Evolutionary conservation across 2,113 vertebrate species (phyloP).

Genomic region (Nanorana parkeri): DNA sequence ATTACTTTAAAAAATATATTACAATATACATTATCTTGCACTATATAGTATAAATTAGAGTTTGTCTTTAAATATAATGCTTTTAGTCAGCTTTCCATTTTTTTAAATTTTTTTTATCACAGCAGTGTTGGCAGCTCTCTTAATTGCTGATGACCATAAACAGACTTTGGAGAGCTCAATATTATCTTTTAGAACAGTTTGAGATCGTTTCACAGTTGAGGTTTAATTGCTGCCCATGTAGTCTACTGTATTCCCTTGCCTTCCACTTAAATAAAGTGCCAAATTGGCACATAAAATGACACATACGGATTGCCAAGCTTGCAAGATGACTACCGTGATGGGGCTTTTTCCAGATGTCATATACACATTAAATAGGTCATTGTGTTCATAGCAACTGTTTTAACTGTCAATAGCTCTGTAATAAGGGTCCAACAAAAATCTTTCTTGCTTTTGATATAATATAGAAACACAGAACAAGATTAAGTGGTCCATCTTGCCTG

Average conservation of each 20-base stretch:
- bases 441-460: no score
- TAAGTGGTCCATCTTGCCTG: no score
- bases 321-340: neutral
- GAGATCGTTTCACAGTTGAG: constrained; percentile 11
- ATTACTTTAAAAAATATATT: no score
- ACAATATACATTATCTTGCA: no score
- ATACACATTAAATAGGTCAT: constrained; percentile 27
- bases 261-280: neutral
- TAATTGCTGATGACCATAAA: neutral
- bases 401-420: no score
- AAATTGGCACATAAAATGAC: constrained; percentile 32
- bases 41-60: no score
- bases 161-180: neutral
- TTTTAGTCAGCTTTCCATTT: neutral
- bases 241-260: constrained; percentile 5
- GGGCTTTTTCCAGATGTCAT: constrained; percentile 17
- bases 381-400: neutral
- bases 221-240: constrained; percentile 27
- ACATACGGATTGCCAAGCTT: constrained; percentile 3
- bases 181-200: neutral
- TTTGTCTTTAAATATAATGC: no score
- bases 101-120: neutral
- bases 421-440: no score
- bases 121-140: constrained; percentile 5
- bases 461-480: no score